Evolutionary conservation across 2,888 invertebrate species (phyloP).

Genomic region (Glyphotaelius pellucidus): DNA sequence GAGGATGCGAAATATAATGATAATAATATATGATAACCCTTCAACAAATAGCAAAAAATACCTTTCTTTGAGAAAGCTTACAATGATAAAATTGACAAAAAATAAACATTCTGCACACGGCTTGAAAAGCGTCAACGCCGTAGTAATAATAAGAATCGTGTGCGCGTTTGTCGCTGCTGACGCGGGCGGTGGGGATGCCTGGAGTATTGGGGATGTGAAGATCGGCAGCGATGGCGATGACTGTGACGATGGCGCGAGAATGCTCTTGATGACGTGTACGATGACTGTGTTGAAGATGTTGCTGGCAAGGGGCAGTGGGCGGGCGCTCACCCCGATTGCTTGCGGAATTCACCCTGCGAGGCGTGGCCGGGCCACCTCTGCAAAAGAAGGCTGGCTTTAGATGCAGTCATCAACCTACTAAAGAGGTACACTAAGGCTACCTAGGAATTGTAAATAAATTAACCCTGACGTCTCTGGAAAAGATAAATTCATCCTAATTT

Average conservation of each 20-base stretch:
- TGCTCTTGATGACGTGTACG: slow-evolving; percentile 68
- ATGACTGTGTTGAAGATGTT: slow-evolving; percentile 54
- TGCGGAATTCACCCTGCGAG: slow-evolving; percentile 79
- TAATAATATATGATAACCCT: not conserved
- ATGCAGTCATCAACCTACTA: not conserved
- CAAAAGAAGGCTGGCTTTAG: slow-evolving; percentile 61
- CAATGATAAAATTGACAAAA: not conserved
- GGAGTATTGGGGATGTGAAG: not conserved
- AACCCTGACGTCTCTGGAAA: not conserved
- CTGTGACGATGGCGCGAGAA: slow-evolving; percentile 66
- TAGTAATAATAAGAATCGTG: not conserved
- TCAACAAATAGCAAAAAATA: not conserved
- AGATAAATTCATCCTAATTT: not conserved
- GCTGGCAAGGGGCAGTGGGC: slow-evolving; percentile 65
- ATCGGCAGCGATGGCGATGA: slow-evolving; percentile 4
- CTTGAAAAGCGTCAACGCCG: not conserved
- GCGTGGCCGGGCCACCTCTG: slow-evolving; percentile 79
- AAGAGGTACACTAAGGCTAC: not conserved
- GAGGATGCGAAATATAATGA: not conserved
- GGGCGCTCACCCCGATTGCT: slow-evolving; percentile 71
- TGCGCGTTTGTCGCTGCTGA: not conserved
- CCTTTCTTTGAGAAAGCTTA: not conserved
- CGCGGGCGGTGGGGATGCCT: not conserved
- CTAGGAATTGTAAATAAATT: not conserved
- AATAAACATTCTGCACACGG: not conserved